These are phyloP conservation scores for Stegastes partitus DNA, from an alignment of 2,113 vertebrate genomes.

Conservation along the genomic window DNA sequence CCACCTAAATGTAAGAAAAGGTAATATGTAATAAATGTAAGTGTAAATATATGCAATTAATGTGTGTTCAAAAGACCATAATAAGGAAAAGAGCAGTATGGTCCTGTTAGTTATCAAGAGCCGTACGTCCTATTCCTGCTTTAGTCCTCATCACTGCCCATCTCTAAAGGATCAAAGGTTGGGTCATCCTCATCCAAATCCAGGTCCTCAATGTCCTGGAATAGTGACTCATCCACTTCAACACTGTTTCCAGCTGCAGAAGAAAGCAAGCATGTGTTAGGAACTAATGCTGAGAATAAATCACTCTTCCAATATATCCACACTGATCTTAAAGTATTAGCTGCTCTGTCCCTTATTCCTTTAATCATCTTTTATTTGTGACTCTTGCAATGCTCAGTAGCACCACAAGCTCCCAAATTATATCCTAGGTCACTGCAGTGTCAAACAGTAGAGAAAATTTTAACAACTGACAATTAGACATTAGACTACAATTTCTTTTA, in stretches of 20 bases:
- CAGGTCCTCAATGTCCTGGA: slow-evolving; percentile 98
- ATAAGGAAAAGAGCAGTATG: neutral
- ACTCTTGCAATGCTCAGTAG: too few relatives aligned
- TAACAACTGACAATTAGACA: too few relatives aligned
- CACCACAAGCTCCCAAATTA: too few relatives aligned
- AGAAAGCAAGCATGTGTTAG: neutral
- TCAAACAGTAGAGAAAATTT: too few relatives aligned
- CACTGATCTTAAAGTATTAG: too few relatives aligned
- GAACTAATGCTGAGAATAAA: neutral
- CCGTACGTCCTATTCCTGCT: neutral
- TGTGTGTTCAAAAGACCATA: neutral
- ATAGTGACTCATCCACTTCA: slow-evolving; percentile 97
- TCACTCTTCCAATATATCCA: too few relatives aligned
- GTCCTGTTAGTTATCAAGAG: slow-evolving; percentile 14
- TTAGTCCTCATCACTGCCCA: slow-evolving; percentile 91
- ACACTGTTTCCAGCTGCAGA: slow-evolving; percentile 92
- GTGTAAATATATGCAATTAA: neutral
- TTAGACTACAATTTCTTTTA: too few relatives aligned
- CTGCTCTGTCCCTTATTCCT: too few relatives aligned
- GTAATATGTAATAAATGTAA: too few relatives aligned
- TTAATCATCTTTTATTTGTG: too few relatives aligned
- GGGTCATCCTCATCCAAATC: slow-evolving; percentile 95
- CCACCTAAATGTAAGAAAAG: neutral
- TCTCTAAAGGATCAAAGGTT: slow-evolving; percentile 91
- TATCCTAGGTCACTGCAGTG: too few relatives aligned